Conservation (phyloP, 2,888 invertebrate genomes). For the Heliconius ismenius region DNA sequence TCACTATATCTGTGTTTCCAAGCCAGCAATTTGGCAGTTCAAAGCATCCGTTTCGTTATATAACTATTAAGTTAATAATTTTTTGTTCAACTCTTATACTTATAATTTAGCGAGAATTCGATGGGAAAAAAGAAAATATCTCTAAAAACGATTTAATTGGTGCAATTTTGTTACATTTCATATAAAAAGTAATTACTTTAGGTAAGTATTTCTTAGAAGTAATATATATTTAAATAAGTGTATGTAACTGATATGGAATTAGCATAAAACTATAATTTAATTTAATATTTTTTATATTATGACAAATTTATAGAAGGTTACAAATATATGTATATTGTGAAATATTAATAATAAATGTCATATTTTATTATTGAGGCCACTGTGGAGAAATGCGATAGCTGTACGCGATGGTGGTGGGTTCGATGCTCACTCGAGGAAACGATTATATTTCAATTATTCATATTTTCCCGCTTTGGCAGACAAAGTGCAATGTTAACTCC, state of each 20-base stretch:
- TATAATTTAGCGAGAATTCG: background rate
- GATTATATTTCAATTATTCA: background rate
- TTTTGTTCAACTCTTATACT: background rate
- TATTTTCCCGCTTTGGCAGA: background rate
- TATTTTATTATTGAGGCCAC: too few species aligned
- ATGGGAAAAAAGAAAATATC: conserved; percentile 15
- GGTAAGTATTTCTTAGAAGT: conserved; percentile 7
- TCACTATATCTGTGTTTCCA: background rate
- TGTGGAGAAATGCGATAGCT: too few species aligned
- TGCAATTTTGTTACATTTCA: conserved; percentile 6
- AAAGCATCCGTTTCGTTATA: background rate
- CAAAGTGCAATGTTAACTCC: background rate
- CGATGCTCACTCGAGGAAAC: background rate
- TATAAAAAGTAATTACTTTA: background rate
- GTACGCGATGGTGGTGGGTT: background rate
- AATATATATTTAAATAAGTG: conserved; percentile 18
- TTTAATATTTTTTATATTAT: background rate
- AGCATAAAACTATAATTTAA: conserved; percentile 1
- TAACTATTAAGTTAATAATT: background rate
- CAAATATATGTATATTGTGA: too few species aligned
- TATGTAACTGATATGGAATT: conserved; percentile 18
- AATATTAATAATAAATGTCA: too few species aligned
- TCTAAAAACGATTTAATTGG: conserved; percentile 13
- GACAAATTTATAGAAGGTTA: background rate
- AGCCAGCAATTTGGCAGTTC: background rate